Evolutionary conservation across 2,888 invertebrate species (phyloP), one percentile per base, ranked within the genome.

Genomic region (Melanophora roralis): DNA sequence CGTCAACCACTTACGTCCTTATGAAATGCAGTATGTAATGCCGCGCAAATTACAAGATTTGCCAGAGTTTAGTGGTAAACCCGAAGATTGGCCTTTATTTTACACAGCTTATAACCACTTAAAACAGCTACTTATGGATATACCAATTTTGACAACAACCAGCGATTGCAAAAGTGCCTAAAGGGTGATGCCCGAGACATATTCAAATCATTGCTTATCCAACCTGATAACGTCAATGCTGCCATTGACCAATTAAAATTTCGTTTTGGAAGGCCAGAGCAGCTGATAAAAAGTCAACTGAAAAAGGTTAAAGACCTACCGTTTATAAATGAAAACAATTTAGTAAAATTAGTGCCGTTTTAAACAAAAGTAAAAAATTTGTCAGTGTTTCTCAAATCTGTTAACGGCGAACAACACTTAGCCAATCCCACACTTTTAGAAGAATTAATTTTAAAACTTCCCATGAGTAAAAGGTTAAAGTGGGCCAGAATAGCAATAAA

Each of bases 301-400:
- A 72, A 38, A 7, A 69, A 81, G 43, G 71, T 82, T 7, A 77
- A 59, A 2, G 64, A 80, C 7, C n/a, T 83, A 12, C 23, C 67
- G 0, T 27, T 53, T 9, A 79, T 83, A 7, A 23, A 38, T 4
- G 80, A 80, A 57, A 64, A 64, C 7, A 47, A 65, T 19, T 32
- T 83, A 27, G 65, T 36, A 12, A 65, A 65, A 40, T 23, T 81
- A 19, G 59, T 75, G 23, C 68, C 74, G 0, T 83, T 83, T 45
- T 72, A 81, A 12, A 82, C 81, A 6, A 81, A 79, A 53, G 74
- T 79, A 4, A 77, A 67, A 45, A 82, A 81, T 38, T 45, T 81
- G 2, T 43, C 72, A 5, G 74, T 55, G 14, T 82, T 82, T 34
- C 40, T 82, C 6, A 43, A 81, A 53, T 60, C 82, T 0, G 77